A percentile compares a stretch with the other conserved stretches of the same genome.
Conservation (phyloP, 1,140 invertebrate species). For the Mycetomoellerius zeteki region DNA sequence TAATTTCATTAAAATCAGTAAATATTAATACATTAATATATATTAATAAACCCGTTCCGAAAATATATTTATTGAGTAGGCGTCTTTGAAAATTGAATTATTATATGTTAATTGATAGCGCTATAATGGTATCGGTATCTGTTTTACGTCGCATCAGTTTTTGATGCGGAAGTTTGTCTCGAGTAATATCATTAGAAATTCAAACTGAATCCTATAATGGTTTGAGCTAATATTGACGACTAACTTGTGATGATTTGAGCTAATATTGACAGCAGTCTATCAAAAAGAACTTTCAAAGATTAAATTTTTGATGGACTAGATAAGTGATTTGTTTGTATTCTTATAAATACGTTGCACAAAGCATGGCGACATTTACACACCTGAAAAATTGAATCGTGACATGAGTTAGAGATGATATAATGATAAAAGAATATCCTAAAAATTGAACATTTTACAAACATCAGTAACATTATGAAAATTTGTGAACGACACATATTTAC, state of each 20-base stretch:
- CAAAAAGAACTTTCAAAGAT: conserved; percentile 26
- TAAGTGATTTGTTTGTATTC: conserved; percentile 45
- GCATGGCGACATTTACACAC: conserved; percentile 2
- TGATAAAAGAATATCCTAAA: background rate
- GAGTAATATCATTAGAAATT: conserved; percentile 38
- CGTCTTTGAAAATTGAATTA: background rate
- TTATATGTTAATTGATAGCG: background rate
- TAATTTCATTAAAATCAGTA: conserved; percentile 2
- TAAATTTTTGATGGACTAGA: conserved; percentile 35
- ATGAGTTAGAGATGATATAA: background rate
- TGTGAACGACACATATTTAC: background rate
- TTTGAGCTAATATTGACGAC: conserved; percentile 34
- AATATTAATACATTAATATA: background rate
- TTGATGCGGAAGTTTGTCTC: conserved; percentile 7
- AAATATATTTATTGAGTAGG: background rate
- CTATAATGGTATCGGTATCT: background rate
- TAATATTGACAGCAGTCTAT: conserved; percentile 38
- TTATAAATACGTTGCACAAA: conserved; percentile 1
- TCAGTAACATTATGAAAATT: background rate
- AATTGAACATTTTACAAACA: background rate
- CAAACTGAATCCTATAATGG: background rate
- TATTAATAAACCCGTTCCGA: background rate
- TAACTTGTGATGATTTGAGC: background rate
- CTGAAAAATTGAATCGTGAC: background rate
- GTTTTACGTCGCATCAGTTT: background rate